Evolutionary conservation across 2,888 invertebrate genomes (phyloP).

Genomic region (Agonopterix heracliana): DNA sequence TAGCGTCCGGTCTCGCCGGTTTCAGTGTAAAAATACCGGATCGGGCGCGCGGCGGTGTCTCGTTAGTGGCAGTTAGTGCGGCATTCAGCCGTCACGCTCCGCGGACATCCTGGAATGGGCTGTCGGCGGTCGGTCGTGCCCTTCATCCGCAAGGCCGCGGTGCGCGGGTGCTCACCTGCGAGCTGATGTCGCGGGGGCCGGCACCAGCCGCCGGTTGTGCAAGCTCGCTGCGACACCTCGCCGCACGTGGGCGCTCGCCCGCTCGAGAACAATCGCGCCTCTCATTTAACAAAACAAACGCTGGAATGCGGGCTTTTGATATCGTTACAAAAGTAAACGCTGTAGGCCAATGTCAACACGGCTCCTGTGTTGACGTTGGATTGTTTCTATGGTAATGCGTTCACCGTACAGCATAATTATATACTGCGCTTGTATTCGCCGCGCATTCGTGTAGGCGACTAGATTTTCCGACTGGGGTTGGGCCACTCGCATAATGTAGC

Average conservation of each 20-base stretch:
- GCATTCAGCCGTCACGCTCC: conserved; percentile 26
- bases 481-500: conserved; percentile 52
- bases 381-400: conserved; percentile 58
- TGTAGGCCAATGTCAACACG: conserved; percentile 70
- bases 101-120: conserved; percentile 27
- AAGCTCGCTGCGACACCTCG: conserved; percentile 44
- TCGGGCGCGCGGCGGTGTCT: conserved; percentile 9
- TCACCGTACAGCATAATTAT: conserved; percentile 8
- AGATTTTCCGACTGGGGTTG: conserved; percentile 58
- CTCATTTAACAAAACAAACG: conserved; percentile 48
- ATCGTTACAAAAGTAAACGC: conserved; percentile 64
- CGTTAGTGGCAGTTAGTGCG: conserved; percentile 13
- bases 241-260: conserved; percentile 44
- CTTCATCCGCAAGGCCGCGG: conserved; percentile 44
- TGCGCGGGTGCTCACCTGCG: conserved; percentile 47
- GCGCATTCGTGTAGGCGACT: conserved; percentile 56
- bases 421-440: conserved; percentile 4
- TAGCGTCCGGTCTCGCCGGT: conserved; percentile 15
- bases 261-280: conserved; percentile 59
- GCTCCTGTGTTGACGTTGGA: conserved; percentile 50
- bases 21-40: conserved; percentile 13
- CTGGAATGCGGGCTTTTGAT: conserved; percentile 67
- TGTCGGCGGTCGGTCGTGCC: conserved; percentile 25
- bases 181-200: conserved; percentile 14
- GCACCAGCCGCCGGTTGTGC: conserved; percentile 35